Evolutionary conservation across 2,797 vertebrate species (phyloP), one percentile per base, ranked within the genome.

Genomic region (Anabacerthia variegaticeps): DNA sequence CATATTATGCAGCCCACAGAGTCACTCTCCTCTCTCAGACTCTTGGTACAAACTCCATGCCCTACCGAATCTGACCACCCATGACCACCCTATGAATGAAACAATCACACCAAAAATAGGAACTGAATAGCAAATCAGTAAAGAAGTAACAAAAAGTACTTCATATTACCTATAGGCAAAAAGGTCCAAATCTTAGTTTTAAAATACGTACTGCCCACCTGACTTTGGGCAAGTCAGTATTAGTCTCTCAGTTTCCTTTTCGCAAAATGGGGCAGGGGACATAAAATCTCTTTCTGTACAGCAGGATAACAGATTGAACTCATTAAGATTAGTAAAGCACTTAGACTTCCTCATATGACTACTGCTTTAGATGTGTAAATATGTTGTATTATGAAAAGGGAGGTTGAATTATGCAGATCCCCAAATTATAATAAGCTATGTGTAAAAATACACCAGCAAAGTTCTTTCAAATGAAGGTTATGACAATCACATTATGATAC

Each of bases 351-450:
- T 91, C 48, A 37, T 23, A 36, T 16, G 87, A 85, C 39, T 91
- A 56, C 59, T 59, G 61, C 72, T 91, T 80, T 67, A 91, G 56
- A 89, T 65, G 72, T 80, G 85, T 88, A 95, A 95, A 83, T 85
- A 95, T 5, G 28, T 15, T 87, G 55, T 67, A 95, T 95, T 85
- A 94, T 37, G 55, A 89, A 93, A 92, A 85, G 36, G 10, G 8
- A 82, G 74, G 71, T 73, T 92, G 75, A 91, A 82, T 73, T 79
- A 91, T 41, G 55, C 77, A 93, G 56, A 71, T 88, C 61, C 94
- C 61, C 41, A 85, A 95, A 94, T 67, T 85, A 52, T 69, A 88
- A 84, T 62, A 68, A 66, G 30, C 26, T 94, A 69, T 17, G 39
- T 52, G 56, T 37, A 92, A 95, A 95, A 93, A 89, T 74, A 85